Conservation (phyloP, 64 coral and sea anemone genomes). For the Platygyra sinensis region DNA sequence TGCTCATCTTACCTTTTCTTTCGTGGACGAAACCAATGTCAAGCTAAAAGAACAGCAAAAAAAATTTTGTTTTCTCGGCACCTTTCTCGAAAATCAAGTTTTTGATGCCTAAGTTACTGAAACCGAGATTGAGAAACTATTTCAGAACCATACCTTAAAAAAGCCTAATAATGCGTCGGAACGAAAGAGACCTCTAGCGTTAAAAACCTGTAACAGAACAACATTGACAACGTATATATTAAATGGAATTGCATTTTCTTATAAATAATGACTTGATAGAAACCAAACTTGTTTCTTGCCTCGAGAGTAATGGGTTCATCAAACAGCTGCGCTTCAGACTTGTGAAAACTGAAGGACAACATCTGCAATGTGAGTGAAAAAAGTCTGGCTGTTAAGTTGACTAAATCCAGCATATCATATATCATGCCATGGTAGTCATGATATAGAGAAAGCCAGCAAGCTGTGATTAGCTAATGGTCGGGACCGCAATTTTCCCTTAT, state of each 20-base stretch:
- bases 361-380: background rate
- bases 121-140: no score
- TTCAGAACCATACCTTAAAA: background rate
- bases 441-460: no score
- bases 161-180: background rate
- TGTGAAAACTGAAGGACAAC: slow-evolving; percentile 23
- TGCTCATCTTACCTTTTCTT: background rate
- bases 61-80: no score
- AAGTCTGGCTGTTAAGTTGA: no score
- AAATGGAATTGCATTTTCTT: no score
- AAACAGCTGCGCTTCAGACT: slow-evolving; percentile 49
- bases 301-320: slow-evolving; percentile 38
- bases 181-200: background rate
- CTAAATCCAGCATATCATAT: no score
- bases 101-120: no score
- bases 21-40: slow-evolving; percentile 1
- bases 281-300: slow-evolving; percentile 5
- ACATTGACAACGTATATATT: background rate
- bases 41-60: background rate
- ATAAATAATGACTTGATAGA: background rate
- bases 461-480: no score
- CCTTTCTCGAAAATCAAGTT: no score
- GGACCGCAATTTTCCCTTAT: no score
- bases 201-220: background rate
- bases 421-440: no score